Percentiles rank a stretch among this genome's conserved stretches.
These are phyloP conservation scores for Tinea pellionella DNA, from an alignment of 2,888 invertebrate species.

Conservation along the genomic window DNA sequence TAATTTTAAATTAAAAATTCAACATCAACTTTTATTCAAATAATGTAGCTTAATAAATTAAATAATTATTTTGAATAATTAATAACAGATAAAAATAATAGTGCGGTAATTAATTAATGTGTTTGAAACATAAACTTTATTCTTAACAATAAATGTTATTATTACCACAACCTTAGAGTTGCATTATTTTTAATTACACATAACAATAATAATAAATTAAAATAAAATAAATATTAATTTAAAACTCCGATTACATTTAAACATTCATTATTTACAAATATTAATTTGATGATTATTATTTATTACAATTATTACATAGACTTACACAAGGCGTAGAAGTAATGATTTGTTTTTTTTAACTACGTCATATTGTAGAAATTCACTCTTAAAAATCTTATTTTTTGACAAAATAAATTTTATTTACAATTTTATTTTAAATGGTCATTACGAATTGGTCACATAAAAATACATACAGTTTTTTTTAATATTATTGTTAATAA, in stretches of 20 bases:
- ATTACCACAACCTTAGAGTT: background rate
- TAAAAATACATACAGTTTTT: too few species aligned
- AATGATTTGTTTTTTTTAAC: background rate
- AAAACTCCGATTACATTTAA: background rate
- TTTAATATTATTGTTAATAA: too few species aligned
- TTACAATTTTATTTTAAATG: background rate
- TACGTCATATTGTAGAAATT: background rate
- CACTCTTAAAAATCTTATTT: background rate
- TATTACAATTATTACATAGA: background rate
- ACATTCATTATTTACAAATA: background rate
- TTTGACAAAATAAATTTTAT: background rate
- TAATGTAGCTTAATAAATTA: slow-evolving; percentile 21
- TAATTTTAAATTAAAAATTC: slow-evolving; percentile 15
- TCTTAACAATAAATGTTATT: background rate
- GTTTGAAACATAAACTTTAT: background rate
- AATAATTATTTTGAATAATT: slow-evolving; percentile 14
- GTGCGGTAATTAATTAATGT: background rate
- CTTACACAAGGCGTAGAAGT: background rate
- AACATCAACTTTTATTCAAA: slow-evolving; percentile 54
- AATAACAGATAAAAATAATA: background rate
- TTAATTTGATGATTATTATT: background rate
- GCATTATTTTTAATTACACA: background rate
- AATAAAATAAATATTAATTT: background rate
- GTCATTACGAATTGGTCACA: background rate
- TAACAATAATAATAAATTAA: background rate